A percentile compares a stretch with the other conserved stretches of the same genome.
These are phyloP conservation scores for Formicarius rufipectus DNA, from an alignment of 2,113 vertebrate species.

Conservation along the genomic window DNA sequence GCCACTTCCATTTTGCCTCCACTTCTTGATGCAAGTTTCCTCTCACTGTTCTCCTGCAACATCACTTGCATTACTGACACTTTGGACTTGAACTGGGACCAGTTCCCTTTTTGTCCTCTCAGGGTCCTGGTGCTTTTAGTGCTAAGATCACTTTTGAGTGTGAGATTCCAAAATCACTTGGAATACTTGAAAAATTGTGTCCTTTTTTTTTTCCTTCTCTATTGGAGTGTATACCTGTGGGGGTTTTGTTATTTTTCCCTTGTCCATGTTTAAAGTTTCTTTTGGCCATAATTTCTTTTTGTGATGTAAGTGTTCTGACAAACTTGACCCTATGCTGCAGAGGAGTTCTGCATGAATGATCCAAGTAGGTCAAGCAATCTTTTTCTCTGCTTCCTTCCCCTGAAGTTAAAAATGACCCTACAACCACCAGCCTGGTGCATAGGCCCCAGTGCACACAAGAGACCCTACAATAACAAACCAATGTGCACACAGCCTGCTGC, in stretches of 20 bases:
- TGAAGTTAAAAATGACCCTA: neutral
- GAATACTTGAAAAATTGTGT: neutral
- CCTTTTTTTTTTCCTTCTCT: neutral
- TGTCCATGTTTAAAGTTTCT: neutral
- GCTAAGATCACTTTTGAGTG: neutral
- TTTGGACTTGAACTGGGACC: neutral
- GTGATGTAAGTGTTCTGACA: constrained; percentile 20
- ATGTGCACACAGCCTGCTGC: neutral
- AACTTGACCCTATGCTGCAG: neutral
- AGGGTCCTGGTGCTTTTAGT: neutral
- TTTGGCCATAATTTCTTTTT: neutral
- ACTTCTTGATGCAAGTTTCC: neutral
- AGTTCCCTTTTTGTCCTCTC: neutral
- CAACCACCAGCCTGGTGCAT: fast-evolving
- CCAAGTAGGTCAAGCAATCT: constrained; percentile 9
- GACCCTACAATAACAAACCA: neutral
- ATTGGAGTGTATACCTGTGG: neutral
- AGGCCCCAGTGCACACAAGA: neutral
- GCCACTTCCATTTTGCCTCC: neutral
- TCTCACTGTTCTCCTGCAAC: neutral
- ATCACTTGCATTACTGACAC: neutral
- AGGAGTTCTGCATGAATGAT: constrained; percentile 32
- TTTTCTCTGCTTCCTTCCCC: neutral
- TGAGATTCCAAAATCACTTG: neutral
- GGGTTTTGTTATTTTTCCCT: neutral